phyloP scores from a whole-genome alignment of 2,888 invertebrate genomes.

The Strigamia transsilvanica region DNA sequence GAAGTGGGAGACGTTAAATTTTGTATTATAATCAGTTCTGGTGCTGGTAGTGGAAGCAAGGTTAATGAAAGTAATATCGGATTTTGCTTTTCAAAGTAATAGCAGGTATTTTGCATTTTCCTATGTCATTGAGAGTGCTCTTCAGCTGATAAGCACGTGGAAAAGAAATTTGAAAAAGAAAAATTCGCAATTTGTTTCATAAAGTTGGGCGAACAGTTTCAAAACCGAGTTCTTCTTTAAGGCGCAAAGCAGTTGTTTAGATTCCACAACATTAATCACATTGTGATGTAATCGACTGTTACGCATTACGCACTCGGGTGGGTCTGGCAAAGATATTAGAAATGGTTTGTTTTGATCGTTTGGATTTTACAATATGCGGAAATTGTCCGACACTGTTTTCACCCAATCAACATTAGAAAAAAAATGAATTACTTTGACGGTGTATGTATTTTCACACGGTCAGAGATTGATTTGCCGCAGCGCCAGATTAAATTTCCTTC shows the following conservation, averaged over 20 bases:
- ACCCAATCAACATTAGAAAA: too few relatives aligned
- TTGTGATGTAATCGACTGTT: not conserved
- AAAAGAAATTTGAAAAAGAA: not conserved
- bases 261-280: conserved; percentile 2
- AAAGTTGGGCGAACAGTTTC: not conserved
- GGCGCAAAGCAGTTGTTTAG: not conserved
- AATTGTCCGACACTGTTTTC: too few relatives aligned
- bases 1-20: conserved; percentile 5
- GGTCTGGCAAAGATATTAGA: not conserved
- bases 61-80: conserved; percentile 43
- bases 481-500: too few relatives aligned
- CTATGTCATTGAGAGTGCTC: conserved; percentile 33
- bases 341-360: not conserved
- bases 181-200: not conserved
- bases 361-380: too few relatives aligned
- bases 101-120: conserved; percentile 42
- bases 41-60: not conserved
- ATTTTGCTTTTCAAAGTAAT: conserved; percentile 35
- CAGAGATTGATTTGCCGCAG: too few relatives aligned
- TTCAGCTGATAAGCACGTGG: conserved; percentile 39
- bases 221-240: not conserved
- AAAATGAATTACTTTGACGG: too few relatives aligned
- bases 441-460: too few relatives aligned
- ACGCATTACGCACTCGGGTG: not conserved
- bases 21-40: conserved; percentile 47